These are phyloP conservation scores for Acyrthosiphon pisum DNA, from an alignment of 1,140 invertebrate genomes.

Conservation along the genomic window DNA sequence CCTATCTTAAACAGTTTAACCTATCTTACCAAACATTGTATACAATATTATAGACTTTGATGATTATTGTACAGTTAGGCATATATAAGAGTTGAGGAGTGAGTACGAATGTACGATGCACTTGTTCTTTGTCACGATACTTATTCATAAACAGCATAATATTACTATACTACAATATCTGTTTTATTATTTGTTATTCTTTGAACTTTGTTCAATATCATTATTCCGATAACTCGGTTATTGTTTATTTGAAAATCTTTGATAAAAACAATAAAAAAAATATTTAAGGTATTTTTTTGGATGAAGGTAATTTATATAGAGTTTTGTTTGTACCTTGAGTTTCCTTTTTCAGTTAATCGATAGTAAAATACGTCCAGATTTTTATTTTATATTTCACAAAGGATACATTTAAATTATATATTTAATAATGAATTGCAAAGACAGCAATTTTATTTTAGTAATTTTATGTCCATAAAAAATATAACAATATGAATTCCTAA, in stretches of 20 bases:
- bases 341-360: not conserved
- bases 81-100: not conserved
- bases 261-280: not conserved
- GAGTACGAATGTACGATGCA: not conserved
- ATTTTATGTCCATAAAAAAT: not conserved
- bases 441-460: not conserved
- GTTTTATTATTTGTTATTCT: not conserved
- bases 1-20: too few species aligned
- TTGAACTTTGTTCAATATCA: not conserved
- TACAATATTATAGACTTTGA: too few species aligned
- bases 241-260: not conserved
- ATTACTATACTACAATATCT: not conserved
- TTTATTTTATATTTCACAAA: not conserved
- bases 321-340: not conserved
- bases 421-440: not conserved
- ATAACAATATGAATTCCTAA: not conserved
- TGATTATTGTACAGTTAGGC: not conserved
- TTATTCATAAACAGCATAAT: not conserved
- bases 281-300: not conserved
- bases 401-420: not conserved
- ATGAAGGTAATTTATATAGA: not conserved
- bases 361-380: not conserved
- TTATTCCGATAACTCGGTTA: not conserved
- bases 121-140: not conserved
- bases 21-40: too few species aligned